Percentiles rank a stretch among this genome's conserved stretches.
These are phyloP conservation scores for Empidonax traillii DNA, from an alignment of 2,113 vertebrate genomes.

Conservation along the genomic window DNA sequence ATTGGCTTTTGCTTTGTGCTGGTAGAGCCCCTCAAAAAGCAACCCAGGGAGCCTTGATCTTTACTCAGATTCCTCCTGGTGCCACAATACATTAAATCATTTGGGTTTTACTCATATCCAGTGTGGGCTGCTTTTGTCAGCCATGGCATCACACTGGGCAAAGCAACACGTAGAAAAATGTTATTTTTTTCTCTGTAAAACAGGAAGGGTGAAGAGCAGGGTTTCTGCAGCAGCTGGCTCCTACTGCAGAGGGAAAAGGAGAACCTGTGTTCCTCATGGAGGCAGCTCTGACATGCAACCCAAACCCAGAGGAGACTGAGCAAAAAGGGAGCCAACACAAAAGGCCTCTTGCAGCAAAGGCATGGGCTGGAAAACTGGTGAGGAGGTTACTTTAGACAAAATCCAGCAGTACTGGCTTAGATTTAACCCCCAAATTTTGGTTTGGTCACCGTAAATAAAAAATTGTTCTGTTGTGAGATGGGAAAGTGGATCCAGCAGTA, in stretches of 20 bases:
- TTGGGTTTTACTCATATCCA: background rate
- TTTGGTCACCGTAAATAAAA: background rate
- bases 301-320: background rate
- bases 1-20: background rate
- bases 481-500: background rate
- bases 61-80: background rate
- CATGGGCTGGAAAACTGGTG: background rate
- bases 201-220: background rate
- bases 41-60: background rate
- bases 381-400: background rate
- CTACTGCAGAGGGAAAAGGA: background rate
- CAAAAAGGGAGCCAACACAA: background rate
- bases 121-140: background rate
- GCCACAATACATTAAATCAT: background rate
- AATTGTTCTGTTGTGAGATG: background rate
- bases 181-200: background rate
- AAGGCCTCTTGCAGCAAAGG: background rate
- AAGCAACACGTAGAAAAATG: background rate
- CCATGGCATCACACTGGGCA: rapidly evolving
- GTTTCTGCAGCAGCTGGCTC: background rate
- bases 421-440: background rate
- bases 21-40: background rate
- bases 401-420: background rate
- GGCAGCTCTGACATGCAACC: background rate
- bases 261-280: background rate